phyloP scores from a whole-genome alignment of 2,797 vertebrate genomes.

The Ptychadena robeensis region DNA sequence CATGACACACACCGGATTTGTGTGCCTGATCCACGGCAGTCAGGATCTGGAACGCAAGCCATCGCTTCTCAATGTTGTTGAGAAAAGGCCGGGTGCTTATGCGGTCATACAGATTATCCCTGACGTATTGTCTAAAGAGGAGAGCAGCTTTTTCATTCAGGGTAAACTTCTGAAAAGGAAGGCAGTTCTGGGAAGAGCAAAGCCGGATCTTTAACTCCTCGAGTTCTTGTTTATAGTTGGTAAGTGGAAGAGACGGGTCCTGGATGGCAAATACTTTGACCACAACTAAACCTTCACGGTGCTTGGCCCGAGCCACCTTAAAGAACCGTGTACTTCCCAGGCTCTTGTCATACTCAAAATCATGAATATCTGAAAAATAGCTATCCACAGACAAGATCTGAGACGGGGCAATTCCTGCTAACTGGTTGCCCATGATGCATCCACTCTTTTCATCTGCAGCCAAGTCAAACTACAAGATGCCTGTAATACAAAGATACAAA shows the following conservation, averaged over 20 bases:
- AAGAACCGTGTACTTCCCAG: constrained; percentile 97
- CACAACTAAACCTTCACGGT: constrained; percentile 92
- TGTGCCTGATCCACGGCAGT: constrained; percentile 93
- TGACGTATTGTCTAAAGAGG: constrained; percentile 92
- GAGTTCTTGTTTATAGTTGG: constrained; percentile 94
- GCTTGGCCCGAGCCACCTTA: constrained; percentile 94
- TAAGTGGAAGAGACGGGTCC: constrained; percentile 91
- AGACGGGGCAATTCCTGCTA: constrained; percentile 94
- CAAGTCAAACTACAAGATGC: not conserved
- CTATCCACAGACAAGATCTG: constrained; percentile 98
- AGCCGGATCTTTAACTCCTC: constrained; percentile 95
- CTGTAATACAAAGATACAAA: not conserved
- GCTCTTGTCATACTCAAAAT: constrained; percentile 96
- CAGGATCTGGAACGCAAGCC: constrained; percentile 96
- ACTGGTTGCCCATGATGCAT: constrained; percentile 91
- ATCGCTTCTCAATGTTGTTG: constrained; percentile 94
- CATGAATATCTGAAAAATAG: constrained; percentile 96
- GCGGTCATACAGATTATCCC: constrained; percentile 96
- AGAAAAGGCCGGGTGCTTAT: constrained; percentile 96
- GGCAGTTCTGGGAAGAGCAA: constrained; percentile 92
- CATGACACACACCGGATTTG: constrained; percentile 92
- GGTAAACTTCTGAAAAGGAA: constrained; percentile 92
- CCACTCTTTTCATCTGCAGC: constrained; percentile 3
- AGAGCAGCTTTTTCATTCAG: constrained; percentile 91
- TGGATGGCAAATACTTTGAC: constrained; percentile 98